Base-by-base conservation (phyloP, 2,113 vertebrate species). In the Agapornis roseicollis region DNA sequence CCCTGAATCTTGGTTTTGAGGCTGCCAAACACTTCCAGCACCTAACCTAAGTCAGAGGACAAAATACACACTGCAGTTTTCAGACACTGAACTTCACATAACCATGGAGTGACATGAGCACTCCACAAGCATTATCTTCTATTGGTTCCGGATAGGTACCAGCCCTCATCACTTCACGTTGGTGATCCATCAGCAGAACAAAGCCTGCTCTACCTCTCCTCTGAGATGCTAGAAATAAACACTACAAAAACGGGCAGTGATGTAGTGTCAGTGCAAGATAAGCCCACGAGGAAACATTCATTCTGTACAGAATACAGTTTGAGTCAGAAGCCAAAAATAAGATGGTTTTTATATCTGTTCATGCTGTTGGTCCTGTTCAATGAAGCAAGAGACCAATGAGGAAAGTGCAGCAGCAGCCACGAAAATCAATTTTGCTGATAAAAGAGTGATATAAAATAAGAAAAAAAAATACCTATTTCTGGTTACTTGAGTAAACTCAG, bases 261-360 rank as follows among this genome's bases (percentile, higher is more conserved):
- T 1, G 0, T 31, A 41, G 35, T 46, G 33, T 46, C 1, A 13
- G n/a, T 2, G 46, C 11, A 41, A 63, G 28, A 22, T 16, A 58
- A 77, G 13, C 10, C 53, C 29, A 10, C 1, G 5, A 68, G 44
- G 20, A 84, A 80, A 31, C 6, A 18, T 23, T 41, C 1, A 16
- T 46, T 60, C 65, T 49, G 12, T 65, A 50, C 18, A 29, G 52
- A 58, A 20, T 3, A 33, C 13, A 4, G 16, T 77, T 52, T 64
- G 42, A 53, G 24, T 55, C 68, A 37, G 44, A 13, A 73, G 76
- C 8, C 53, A 49, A 58, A 95, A 78, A 27, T 33, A 46, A 60
- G 18, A 13, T 12, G 3, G 9, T 69, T 49, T 7, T 4, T 33
- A 2, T 42, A 53, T n/a, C 53, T 81, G 20, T 31, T 92, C 39